These are phyloP conservation scores for Tor tambroides DNA, from an alignment of 2,113 vertebrate genomes.

Conservation along the genomic window DNA sequence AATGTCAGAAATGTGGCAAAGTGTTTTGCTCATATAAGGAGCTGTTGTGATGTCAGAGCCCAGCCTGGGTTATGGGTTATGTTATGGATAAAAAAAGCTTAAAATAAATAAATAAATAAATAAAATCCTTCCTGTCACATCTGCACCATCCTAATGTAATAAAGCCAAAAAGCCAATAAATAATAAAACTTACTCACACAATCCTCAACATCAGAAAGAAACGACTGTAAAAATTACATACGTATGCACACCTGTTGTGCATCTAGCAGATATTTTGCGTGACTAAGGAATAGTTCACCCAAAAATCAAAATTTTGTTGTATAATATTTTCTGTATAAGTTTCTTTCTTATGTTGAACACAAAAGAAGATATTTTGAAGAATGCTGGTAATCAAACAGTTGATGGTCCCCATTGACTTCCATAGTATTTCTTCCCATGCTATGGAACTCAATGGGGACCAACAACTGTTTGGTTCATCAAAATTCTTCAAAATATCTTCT, in stretches of 20 bases:
- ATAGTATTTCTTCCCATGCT: too few relatives aligned
- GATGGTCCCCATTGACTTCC: too few relatives aligned
- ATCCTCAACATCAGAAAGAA: background rate
- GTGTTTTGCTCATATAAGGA: background rate
- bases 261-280: background rate
- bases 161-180: background rate
- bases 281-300: background rate
- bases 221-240: background rate
- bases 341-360: background rate
- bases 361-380: background rate
- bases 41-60: background rate
- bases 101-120: background rate
- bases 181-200: background rate
- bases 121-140: background rate
- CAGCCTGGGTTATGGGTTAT: background rate
- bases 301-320: too few relatives aligned
- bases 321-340: too few relatives aligned
- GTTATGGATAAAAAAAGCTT: background rate
- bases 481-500: too few relatives aligned
- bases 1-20: background rate
- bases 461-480: too few relatives aligned
- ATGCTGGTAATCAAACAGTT: too few relatives aligned
- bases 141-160: background rate
- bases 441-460: too few relatives aligned
- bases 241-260: background rate